Conservation (phyloP, 2,888 invertebrate genomes). For the Iphiclides podalirius region DNA sequence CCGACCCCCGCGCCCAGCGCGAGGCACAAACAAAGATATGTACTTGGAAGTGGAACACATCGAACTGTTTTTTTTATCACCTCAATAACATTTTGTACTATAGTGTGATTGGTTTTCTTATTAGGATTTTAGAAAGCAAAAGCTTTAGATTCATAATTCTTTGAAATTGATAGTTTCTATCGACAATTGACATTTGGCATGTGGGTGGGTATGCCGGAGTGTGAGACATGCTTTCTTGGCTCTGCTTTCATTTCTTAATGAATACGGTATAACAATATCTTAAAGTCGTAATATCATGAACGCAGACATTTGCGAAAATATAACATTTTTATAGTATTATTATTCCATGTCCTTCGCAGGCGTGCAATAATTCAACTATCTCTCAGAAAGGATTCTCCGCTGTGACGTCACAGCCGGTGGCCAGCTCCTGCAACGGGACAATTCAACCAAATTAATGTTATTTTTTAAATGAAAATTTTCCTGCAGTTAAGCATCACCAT, state of each 20-base stretch:
- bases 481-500: too few relatives aligned
- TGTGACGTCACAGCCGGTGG: constrained; percentile 32
- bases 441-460: too few relatives aligned
- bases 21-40: constrained; percentile 15
- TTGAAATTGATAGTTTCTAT: background rate
- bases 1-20: background rate
- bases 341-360: background rate
- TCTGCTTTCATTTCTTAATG: background rate
- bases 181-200: constrained; percentile 6
- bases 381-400: constrained; percentile 34
- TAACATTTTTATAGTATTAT: constrained; percentile 1
- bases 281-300: background rate
- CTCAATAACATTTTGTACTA: constrained; percentile 23
- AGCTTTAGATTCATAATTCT: background rate
- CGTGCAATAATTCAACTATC: background rate
- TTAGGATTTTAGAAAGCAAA: constrained; percentile 7
- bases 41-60: constrained; percentile 16
- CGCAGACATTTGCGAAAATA: constrained; percentile 6
- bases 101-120: constrained; percentile 12
- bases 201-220: background rate
- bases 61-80: constrained; percentile 10
- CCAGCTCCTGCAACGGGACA: constrained; percentile 32
- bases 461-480: too few relatives aligned
- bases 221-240: constrained; percentile 15
- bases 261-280: background rate